These are phyloP conservation scores for Quadriops clusia DNA, from an alignment of 2,888 invertebrate genomes.

Conservation along the genomic window DNA sequence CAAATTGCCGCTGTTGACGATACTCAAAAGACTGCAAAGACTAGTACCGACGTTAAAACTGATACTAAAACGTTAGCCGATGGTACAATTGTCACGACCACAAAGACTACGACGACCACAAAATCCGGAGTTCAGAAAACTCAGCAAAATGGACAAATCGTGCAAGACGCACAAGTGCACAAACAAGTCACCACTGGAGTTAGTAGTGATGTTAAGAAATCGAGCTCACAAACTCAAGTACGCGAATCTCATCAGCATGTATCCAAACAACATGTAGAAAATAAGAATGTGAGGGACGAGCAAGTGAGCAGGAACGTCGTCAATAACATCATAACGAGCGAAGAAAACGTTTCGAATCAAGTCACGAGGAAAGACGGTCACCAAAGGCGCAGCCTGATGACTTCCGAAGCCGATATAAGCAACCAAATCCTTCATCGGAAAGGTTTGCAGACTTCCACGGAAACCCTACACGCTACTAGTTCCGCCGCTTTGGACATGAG, in stretches of 20 bases:
- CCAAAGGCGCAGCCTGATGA: constrained; percentile 64
- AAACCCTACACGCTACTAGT: constrained; percentile 59
- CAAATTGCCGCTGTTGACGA: constrained; percentile 17
- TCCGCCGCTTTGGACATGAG: constrained; percentile 67
- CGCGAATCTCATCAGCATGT: constrained; percentile 21
- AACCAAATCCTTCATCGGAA: constrained; percentile 72
- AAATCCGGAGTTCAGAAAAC: constrained; percentile 19
- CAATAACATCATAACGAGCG: constrained; percentile 20
- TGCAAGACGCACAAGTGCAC: constrained; percentile 20
- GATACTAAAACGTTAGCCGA: constrained; percentile 39
- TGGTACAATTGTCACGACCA: constrained; percentile 42
- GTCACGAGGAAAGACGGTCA: constrained; percentile 28
- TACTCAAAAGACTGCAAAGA: constrained; percentile 9
- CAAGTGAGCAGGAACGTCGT: constrained; percentile 19
- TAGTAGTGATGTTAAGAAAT: constrained; percentile 28
- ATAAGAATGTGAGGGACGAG: constrained; percentile 12
- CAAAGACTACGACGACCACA: constrained; percentile 38
- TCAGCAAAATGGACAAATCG: constrained; percentile 14
- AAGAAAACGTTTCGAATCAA: constrained; percentile 17
- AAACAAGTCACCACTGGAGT: constrained; percentile 10
- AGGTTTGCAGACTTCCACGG: constrained; percentile 53
- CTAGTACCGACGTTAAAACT: constrained; percentile 20
- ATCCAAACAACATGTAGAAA: constrained; percentile 18
- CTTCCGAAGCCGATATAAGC: constrained; percentile 59
- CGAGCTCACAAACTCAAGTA: constrained; percentile 30